phyloP scores from a whole-genome alignment of 2,797 vertebrate species.

The Poliocrania exsul region DNA sequence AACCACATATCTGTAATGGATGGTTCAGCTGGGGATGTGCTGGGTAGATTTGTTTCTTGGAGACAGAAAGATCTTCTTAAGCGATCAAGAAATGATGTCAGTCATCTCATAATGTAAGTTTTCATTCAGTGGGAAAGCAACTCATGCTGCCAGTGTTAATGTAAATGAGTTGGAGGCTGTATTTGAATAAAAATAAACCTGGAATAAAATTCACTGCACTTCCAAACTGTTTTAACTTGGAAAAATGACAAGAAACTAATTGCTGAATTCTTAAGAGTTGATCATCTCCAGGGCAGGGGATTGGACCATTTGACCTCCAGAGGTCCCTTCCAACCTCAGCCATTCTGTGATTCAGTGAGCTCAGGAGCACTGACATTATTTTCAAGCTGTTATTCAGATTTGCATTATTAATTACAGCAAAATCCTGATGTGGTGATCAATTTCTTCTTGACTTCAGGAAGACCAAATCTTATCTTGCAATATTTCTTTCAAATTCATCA shows the following conservation, averaged over 20 bases:
- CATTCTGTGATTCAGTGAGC: neutral
- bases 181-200: neutral
- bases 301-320: neutral
- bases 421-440: neutral
- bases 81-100: conserved; percentile 77
- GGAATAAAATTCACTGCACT: neutral
- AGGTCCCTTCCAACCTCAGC: neutral
- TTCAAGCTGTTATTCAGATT: neutral
- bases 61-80: conserved; percentile 67
- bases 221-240: neutral
- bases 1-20: conserved; percentile 80
- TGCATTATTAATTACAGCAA: neutral
- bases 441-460: neutral
- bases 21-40: conserved; percentile 76
- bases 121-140: neutral
- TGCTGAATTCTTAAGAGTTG: neutral
- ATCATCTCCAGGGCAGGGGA: neutral
- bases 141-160: neutral
- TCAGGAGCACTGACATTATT: neutral
- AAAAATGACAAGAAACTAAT: neutral
- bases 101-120: conserved; percentile 88
- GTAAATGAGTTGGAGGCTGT: neutral
- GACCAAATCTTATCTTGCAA: neutral
- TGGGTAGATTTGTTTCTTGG: conserved; percentile 83
- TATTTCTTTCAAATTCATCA: neutral